Percentiles rank a stretch among this genome's conserved stretches.
These are phyloP conservation scores for Calliopum simillimum DNA, from an alignment of 2,888 invertebrate genomes.

Conservation along the genomic window DNA sequence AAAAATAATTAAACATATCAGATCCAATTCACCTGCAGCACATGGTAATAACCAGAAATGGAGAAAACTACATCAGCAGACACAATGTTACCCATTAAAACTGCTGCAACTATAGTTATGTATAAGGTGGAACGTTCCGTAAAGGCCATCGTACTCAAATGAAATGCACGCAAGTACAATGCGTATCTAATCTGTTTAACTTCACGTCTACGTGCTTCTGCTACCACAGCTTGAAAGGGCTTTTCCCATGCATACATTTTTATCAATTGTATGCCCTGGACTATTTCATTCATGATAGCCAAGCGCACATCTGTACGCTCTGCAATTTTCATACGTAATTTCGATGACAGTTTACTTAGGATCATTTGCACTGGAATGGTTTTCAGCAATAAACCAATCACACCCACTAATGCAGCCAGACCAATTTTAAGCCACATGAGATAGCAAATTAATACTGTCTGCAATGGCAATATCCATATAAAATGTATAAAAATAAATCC, in stretches of 20 bases:
- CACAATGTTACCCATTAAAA: constrained; percentile 75
- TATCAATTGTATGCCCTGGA: constrained; percentile 92
- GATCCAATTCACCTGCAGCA: constrained; percentile 70
- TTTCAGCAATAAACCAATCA: constrained; percentile 79
- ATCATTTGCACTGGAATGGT: constrained; percentile 85
- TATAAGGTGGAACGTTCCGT: constrained; percentile 87
- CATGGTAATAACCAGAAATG: constrained; percentile 81
- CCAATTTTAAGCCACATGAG: constrained; percentile 83
- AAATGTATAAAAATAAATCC: constrained; percentile 86
- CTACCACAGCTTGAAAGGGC: constrained; percentile 86
- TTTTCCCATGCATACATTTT: constrained; percentile 98
- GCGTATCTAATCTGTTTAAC: constrained; percentile 73
- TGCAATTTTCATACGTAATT: constrained; percentile 80
- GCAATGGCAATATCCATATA: constrained; percentile 87
- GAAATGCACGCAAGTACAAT: constrained; percentile 75
- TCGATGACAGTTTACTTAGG: constrained; percentile 63
- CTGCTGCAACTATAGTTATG: constrained; percentile 82
- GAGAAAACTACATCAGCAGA: constrained; percentile 79
- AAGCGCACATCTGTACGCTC: constrained; percentile 89
- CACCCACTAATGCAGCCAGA: constrained; percentile 80
- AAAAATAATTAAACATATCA: not conserved
- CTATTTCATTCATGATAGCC: constrained; percentile 93
- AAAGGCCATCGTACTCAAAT: constrained; percentile 80
- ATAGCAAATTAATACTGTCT: constrained; percentile 74
- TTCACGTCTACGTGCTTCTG: constrained; percentile 78